Conservation (phyloP, 2,113 vertebrate species). For the Barnardius zonarius region DNA sequence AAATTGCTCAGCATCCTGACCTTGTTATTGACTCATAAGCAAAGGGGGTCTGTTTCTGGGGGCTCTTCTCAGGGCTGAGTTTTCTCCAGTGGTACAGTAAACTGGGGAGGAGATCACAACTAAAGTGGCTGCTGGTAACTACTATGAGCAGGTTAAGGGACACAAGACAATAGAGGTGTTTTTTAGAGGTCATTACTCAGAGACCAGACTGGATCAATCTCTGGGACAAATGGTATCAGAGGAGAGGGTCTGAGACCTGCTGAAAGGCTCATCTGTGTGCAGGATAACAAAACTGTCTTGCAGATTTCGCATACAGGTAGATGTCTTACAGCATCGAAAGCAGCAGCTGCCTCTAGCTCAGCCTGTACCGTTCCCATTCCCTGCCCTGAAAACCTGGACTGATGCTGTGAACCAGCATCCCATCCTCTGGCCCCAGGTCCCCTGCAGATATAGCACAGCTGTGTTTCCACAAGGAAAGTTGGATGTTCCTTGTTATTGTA, state of each 20-base stretch:
- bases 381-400: background rate
- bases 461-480: background rate
- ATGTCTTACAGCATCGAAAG: background rate
- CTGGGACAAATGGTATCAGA: background rate
- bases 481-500: background rate
- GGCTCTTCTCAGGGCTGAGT: background rate
- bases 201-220: background rate
- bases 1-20: background rate
- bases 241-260: background rate
- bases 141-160: background rate
- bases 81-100: background rate
- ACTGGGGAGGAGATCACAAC: background rate
- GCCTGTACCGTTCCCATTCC: background rate
- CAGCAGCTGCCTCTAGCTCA: background rate
- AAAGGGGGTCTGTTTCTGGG: background rate
- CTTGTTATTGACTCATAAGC: background rate
- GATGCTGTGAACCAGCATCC: background rate
- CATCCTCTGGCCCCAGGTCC: background rate
- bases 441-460: background rate
- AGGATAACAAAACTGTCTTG: background rate
- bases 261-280: background rate
- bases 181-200: background rate
- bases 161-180: background rate
- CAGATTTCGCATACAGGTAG: background rate
- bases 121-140: background rate